phyloP scores from a whole-genome alignment of 1,140 invertebrate genomes.

The Portunus trituberculatus region DNA sequence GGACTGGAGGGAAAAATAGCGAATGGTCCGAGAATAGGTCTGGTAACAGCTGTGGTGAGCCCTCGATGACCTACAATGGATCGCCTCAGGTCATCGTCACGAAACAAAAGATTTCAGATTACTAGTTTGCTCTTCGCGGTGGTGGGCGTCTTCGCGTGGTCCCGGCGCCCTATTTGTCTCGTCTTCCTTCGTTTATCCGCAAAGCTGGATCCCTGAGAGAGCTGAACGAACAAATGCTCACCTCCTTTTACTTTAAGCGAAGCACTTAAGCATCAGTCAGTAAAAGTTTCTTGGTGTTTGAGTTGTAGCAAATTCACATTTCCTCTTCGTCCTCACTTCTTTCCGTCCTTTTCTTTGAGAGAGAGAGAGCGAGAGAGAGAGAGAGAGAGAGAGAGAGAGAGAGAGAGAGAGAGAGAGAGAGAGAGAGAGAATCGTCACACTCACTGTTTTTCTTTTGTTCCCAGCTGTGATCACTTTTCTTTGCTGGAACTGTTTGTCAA shows the following conservation, averaged over 20 bases:
- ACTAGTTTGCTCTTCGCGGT: not conserved
- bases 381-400: too few species aligned
- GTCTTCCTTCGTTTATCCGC: not conserved
- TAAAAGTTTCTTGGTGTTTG: not conserved
- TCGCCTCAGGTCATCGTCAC: not conserved
- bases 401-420: too few species aligned
- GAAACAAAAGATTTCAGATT: constrained; percentile 7
- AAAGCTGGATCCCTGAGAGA: not conserved
- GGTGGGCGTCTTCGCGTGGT: not conserved
- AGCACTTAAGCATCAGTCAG: not conserved
- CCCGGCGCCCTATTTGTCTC: not conserved
- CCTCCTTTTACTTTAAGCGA: too few species aligned
- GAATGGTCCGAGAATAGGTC: not conserved
- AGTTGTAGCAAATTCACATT: not conserved
- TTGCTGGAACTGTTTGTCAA: not conserved
- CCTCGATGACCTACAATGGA: not conserved
- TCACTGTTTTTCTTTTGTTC: too few species aligned
- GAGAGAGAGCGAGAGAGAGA: too few species aligned
- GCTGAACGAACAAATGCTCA: not conserved
- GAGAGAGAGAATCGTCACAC: too few species aligned
- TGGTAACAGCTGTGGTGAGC: not conserved
- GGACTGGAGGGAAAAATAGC: not conserved
- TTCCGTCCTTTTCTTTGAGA: not conserved
- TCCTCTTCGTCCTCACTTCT: not conserved
- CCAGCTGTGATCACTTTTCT: too few species aligned